Base-by-base conservation (phyloP, 2,797 vertebrate genomes). In the Microctenopoma stevenorrisi region DNA sequence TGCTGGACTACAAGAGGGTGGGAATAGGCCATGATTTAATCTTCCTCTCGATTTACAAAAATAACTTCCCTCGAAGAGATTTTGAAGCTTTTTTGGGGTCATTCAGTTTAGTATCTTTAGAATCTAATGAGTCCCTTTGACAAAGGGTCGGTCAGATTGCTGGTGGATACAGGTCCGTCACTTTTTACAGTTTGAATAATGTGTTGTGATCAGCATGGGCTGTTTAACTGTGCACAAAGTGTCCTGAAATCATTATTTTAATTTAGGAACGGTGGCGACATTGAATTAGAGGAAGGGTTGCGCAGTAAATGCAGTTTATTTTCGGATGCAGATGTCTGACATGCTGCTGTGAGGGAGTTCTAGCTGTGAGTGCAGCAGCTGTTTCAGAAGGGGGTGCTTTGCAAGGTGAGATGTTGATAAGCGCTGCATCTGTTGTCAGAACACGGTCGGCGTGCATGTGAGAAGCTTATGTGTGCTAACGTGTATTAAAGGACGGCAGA, bases 1-100 rank as follows among this genome's bases (percentile, higher is more conserved):
- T 67, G 35, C 57, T 69, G 48, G 63, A 77, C 54, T 74, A 72
- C 57, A 66, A 83, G 69, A 85, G 78, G 84, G 87, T 83, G 86
- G 79, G 79, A 85, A 88, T 48, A 64, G 81, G 77, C 59, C 73
- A 49, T 55, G 78, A 78, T 86, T 91, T 82, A 90, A 91, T 85
- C 86, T 81, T 64, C 70, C 44, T 54, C 64, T 68, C 76, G 84
- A 74, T 86, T 90, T 82, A 81, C 58, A 11, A 81, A 84, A 92
- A 88, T 78, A 86, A 85, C 79, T 79, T 68, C 51, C 62, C 64
- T 85, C 9, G 12, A 82, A 67, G 57, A 79, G 78, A 80, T 86
- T 81, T 78, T 57, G 49, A 61, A 61, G 72, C 66, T 65, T 78
- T 86, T 85, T 74, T 70, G 69, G 85, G 84, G 83, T 87, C 82